Base-by-base conservation (phyloP, 2,888 invertebrate species). In the Ypsolopha sequella region DNA sequence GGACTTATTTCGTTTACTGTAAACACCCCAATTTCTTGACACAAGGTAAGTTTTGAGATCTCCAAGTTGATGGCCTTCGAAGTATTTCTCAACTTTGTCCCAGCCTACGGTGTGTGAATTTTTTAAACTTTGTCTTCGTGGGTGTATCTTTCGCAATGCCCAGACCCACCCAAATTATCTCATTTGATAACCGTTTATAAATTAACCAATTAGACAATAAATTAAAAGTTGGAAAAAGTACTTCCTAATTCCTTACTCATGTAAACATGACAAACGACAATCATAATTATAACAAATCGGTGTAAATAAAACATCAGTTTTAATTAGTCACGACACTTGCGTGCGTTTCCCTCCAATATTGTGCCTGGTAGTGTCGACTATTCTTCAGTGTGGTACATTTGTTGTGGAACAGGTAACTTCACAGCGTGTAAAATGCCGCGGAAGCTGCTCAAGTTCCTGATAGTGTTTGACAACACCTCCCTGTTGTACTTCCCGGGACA, bases 401-500 rank as follows among this genome's bases (percentile, higher is more conserved):
- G 24, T 24, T 24, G 24, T 24, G 4, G 24, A 24, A 24, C 24
- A 24, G 24, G 24, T 24, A 24, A 24, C 4, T 24, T 4, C 24
- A 24, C 24, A 24, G 24, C 2, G 24, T 24, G 52, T 54, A 84
- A 68, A 67, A 95, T 95, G 95, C 93, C 95, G 61, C 89, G 95
- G 65, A 97, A 97, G 85, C 87, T 97, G 63, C 89, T 95, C 58
- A 97, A 97, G 85, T 97, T 97, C 81, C 88, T 97, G 55, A 96
- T 97, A 65, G 90, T 97, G 58, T 96, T 97, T 81, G 97, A 97
- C 82, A 97, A 97, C 74, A 95, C 96, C 47, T 96, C 95, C 64
- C 84, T 97, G 58, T 80, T 97, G 54, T 97, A 97, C 79, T 97
- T 97, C 73, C 97, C 97, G 55, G 97, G 97, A 6, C 96, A 96